Base-by-base conservation (phyloP, 2,797 vertebrate species). In the Leptodactylus fallax region DNA sequence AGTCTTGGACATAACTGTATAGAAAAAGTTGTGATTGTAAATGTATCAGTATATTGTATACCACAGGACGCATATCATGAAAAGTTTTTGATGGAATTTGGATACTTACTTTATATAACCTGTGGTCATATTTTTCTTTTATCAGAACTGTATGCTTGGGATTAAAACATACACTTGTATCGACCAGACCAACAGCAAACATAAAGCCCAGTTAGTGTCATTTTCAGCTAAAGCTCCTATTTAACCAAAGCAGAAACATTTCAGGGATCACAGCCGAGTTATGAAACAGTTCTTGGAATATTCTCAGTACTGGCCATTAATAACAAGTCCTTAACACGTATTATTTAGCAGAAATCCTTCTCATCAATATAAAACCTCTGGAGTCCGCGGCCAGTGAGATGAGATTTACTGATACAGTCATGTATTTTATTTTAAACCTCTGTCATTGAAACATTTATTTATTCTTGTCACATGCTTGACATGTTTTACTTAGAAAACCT, bases 231-330 rank as follows among this genome's bases (percentile, higher is more conserved):
- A 79, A 60, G 8, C 45, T 79, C 55, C 23, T 60, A 80, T 79
- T 85, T 72, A 85, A 72, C 87, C 11, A 69, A 61, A 72, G 55
- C 25, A 81, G 58, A 76, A 87, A 83, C 51, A 58, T 83, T 78
- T 53, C 80, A 87, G 67, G 82, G 83, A 72, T 85, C n/a, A 13
- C 27, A 80, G 83, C 67, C 47, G 51, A 72, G 82, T 88, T 88
- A 80, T 85, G 77, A 49, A 88, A 85, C 67, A 76, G 49, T 88
- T 88, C 83, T 60, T 88, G 77, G 87, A 88, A 88, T 72, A 74
- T 85, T 88, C 83, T 78, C 83, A 85, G 61, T 55, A 84, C 60
- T 65, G 60, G 36, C 79, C 49, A 78, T 78, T 77, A 83, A 65
- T 76, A 87, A 77, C 55, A 71, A 55, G 36, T n/a, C 55, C 63